phyloP scores from a whole-genome alignment of 2,113 vertebrate genomes.

The Pelvicachromis taeniatus region DNA sequence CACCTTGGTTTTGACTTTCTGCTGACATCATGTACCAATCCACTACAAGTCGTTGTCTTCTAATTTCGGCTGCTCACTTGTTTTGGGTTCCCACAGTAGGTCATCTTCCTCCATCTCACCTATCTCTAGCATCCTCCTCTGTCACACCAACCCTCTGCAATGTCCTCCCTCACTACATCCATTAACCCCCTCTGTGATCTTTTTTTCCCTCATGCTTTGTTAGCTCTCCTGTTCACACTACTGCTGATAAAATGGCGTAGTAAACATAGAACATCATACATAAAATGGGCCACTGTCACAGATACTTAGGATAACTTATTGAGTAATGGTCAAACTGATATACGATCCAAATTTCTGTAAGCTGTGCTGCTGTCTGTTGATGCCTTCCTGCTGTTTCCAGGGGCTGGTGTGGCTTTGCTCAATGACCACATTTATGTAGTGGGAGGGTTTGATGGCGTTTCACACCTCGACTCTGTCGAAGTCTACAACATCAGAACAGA shows the following conservation, averaged over 20 bases:
- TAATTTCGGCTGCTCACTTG: background rate
- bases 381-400: constrained; percentile 51
- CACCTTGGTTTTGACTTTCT: background rate
- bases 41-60: background rate
- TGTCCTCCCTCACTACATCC: background rate
- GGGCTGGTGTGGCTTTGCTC: constrained; percentile 91
- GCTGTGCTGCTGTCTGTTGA: background rate
- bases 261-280: background rate
- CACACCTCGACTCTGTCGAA: constrained; percentile 93
- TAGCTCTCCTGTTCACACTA: background rate
- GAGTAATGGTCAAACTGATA: background rate
- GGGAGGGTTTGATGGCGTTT: constrained; percentile 93
- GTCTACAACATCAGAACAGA: constrained; percentile 97
- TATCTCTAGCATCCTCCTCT: background rate
- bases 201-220: background rate
- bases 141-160: background rate
- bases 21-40: background rate
- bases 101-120: background rate
- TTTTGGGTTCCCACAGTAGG: background rate
- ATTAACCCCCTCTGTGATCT: background rate
- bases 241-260: background rate
- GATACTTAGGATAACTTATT: background rate
- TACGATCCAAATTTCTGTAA: background rate
- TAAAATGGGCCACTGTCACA: background rate
- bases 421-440: constrained; percentile 98